Conservation (phyloP, 2,888 invertebrate species). For the Hyposoter dolosus region DNA sequence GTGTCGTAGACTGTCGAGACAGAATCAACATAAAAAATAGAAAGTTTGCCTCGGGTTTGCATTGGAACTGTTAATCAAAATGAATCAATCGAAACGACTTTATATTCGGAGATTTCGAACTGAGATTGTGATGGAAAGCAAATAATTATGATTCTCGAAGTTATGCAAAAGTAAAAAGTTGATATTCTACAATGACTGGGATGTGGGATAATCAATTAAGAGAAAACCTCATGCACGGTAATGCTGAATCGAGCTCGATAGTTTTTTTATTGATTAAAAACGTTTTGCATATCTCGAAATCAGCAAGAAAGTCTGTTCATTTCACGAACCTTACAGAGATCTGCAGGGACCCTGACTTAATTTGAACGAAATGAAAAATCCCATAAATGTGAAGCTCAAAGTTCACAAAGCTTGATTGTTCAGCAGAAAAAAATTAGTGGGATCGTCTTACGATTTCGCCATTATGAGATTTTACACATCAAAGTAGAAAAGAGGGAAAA, state of each 20-base stretch:
- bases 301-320: not conserved
- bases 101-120: not conserved
- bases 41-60: not conserved
- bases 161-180: not conserved
- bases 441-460: not conserved
- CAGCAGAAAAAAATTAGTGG: conserved; percentile 37
- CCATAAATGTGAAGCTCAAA: conserved; percentile 7
- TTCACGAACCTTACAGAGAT: not conserved
- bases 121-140: not conserved
- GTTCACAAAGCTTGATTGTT: conserved; percentile 24
- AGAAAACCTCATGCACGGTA: not conserved
- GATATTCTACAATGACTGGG: not conserved
- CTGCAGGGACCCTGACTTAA: not conserved
- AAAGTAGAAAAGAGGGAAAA: conserved; percentile 10
- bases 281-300: not conserved
- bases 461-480: conserved; percentile 45
- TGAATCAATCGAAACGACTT: not conserved
- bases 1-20: not conserved
- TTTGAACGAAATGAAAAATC: not conserved
- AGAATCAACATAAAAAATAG: not conserved
- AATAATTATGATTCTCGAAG: not conserved
- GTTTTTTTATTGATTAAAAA: too few relatives aligned
- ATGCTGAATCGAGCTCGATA: too few relatives aligned
- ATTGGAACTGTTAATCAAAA: not conserved
- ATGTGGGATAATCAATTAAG: not conserved